Conservation (phyloP, 2,888 invertebrate species). For the Agrochola litura region DNA sequence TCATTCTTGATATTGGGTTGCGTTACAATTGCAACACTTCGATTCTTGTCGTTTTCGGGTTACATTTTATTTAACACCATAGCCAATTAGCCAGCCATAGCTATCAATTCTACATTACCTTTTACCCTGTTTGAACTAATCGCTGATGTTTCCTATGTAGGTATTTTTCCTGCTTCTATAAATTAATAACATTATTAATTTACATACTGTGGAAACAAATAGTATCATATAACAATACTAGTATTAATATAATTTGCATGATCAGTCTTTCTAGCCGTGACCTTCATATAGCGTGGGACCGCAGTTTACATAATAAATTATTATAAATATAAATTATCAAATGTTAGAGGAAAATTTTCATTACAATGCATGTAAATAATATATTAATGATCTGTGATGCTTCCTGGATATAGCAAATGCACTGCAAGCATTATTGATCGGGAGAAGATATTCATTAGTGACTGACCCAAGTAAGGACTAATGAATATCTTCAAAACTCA, state of each 20-base stretch:
- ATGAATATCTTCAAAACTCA: too few species aligned
- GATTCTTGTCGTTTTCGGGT: not conserved
- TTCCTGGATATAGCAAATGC: not conserved
- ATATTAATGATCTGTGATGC: not conserved
- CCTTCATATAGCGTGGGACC: conserved; percentile 40
- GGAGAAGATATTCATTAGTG: not conserved
- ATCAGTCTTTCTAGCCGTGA: conserved; percentile 40
- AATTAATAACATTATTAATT: conserved; percentile 40
- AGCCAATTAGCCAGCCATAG: too few species aligned
- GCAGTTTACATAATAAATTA: conserved; percentile 21
- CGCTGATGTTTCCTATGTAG: conserved; percentile 10
- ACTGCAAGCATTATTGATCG: not conserved
- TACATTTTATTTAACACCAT: not conserved
- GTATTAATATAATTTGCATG: conserved; percentile 44
- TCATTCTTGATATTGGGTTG: not conserved
- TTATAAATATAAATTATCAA: conserved; percentile 12
- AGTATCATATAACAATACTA: conserved; percentile 35
- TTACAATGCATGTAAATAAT: not conserved
- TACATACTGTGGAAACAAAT: conserved; percentile 28
- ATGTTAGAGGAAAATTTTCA: conserved; percentile 7
- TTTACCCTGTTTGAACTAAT: not conserved
- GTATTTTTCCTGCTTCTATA: conserved; percentile 10
- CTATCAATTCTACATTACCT: not conserved
- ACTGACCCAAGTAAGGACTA: not conserved
- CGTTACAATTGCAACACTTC: not conserved